These are phyloP conservation scores for Athalia cordata DNA, from an alignment of 2,888 invertebrate genomes.

Conservation along the genomic window DNA sequence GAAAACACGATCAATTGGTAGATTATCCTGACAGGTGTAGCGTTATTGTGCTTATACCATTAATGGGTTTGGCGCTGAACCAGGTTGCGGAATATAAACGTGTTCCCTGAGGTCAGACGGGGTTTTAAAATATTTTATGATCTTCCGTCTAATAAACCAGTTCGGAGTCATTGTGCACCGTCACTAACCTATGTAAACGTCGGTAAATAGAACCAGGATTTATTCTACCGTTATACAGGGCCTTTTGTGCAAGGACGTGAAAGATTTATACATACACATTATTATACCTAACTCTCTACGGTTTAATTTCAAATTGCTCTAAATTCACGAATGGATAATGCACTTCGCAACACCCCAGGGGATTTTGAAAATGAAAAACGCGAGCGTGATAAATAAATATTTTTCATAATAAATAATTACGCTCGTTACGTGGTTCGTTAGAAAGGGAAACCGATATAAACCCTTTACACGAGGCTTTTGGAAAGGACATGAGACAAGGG, in stretches of 20 bases:
- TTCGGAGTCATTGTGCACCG: neutral
- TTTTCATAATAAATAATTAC: too few relatives aligned
- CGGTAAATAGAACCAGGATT: neutral
- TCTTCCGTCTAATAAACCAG: neutral
- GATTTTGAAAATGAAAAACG: too few relatives aligned
- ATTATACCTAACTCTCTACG: neutral
- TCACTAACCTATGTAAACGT: neutral
- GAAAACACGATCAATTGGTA: constrained; percentile 23
- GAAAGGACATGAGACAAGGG: neutral
- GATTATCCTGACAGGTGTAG: neutral
- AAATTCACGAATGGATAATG: too few relatives aligned
- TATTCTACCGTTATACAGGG: neutral
- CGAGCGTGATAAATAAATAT: too few relatives aligned
- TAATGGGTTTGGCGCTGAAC: constrained; percentile 15
- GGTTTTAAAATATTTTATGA: constrained; percentile 17
- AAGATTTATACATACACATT: neutral
- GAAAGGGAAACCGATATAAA: too few relatives aligned
- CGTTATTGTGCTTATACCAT: neutral
- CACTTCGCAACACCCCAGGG: too few relatives aligned
- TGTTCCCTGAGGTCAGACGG: neutral
- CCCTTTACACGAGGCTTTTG: too few relatives aligned
- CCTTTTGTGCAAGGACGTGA: neutral
- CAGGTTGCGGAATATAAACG: neutral
- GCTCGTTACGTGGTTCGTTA: too few relatives aligned
- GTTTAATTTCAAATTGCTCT: neutral